A percentile compares a stretch with the other conserved stretches of the same genome.
Evolutionary conservation across 2,113 vertebrate genomes (phyloP).

Genomic region (Gallinago undulata): DNA sequence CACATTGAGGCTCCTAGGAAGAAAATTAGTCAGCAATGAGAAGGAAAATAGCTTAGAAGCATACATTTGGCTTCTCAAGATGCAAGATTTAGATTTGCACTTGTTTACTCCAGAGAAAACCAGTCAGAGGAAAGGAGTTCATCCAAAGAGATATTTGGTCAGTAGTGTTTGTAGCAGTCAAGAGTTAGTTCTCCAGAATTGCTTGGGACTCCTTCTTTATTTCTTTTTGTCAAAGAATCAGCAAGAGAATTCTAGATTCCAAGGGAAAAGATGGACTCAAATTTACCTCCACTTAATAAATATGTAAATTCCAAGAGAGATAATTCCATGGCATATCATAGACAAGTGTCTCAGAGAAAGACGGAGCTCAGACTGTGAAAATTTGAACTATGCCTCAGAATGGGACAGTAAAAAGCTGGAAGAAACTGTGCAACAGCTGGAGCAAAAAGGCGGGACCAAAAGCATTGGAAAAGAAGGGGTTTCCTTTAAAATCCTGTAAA

Average conservation of each 20-base stretch:
- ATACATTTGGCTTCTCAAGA: background rate
- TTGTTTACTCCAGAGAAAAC: background rate
- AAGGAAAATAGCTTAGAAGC: background rate
- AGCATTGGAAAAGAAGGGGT: background rate
- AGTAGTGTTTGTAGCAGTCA: background rate
- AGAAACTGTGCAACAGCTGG: background rate
- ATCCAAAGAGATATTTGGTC: background rate
- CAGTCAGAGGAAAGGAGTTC: background rate
- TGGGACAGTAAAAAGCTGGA: background rate
- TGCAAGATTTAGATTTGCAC: background rate
- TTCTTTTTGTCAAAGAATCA: background rate
- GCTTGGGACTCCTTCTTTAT: background rate
- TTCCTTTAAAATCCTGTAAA: background rate
- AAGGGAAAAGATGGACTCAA: background rate
- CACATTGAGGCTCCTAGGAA: background rate
- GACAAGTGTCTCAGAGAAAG: background rate
- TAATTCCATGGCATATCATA: background rate
- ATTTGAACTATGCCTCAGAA: background rate
- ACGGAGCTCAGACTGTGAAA: background rate
- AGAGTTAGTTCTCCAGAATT: background rate
- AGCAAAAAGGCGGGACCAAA: background rate
- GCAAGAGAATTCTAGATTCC: background rate
- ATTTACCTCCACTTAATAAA: background rate
- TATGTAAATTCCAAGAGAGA: background rate
- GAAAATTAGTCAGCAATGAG: background rate